Percentiles rank a stretch among this genome's conserved stretches.
phyloP scores from a whole-genome alignment of 2,888 invertebrate genomes.

The Alcis repandata region DNA sequence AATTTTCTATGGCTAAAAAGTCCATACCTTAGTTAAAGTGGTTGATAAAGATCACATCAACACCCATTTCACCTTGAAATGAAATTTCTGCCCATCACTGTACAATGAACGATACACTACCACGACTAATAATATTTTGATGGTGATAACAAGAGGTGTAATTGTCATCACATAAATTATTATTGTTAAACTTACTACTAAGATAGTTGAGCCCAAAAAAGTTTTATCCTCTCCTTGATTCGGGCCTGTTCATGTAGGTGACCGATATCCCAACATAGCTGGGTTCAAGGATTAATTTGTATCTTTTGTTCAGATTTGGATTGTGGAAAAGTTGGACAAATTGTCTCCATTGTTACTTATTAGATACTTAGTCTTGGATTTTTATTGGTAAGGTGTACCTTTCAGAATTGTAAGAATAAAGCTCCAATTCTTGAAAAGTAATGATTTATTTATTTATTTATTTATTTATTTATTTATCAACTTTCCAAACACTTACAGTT shows the following conservation, averaged over 20 bases:
- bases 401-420: background rate
- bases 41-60: too few species aligned
- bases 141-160: too few species aligned
- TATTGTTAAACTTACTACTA: background rate
- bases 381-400: background rate
- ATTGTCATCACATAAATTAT: too few species aligned
- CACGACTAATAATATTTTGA: too few species aligned
- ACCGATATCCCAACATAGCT: constrained; percentile 16
- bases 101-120: too few species aligned
- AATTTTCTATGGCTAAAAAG: too few species aligned
- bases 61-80: too few species aligned
- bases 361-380: constrained; percentile 8
- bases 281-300: constrained; percentile 24
- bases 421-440: background rate
- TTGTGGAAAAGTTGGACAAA: constrained; percentile 15
- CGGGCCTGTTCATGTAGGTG: constrained; percentile 13
- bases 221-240: background rate
- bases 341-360: constrained; percentile 3
- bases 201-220: background rate
- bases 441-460: too few species aligned
- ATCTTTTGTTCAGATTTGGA: constrained; percentile 16
- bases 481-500: too few species aligned
- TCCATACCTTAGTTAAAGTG: too few species aligned
- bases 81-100: too few species aligned
- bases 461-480: too few species aligned